Evolutionary conservation across 2,888 invertebrate genomes (phyloP).

Genomic region (Charanyca ferruginea): DNA sequence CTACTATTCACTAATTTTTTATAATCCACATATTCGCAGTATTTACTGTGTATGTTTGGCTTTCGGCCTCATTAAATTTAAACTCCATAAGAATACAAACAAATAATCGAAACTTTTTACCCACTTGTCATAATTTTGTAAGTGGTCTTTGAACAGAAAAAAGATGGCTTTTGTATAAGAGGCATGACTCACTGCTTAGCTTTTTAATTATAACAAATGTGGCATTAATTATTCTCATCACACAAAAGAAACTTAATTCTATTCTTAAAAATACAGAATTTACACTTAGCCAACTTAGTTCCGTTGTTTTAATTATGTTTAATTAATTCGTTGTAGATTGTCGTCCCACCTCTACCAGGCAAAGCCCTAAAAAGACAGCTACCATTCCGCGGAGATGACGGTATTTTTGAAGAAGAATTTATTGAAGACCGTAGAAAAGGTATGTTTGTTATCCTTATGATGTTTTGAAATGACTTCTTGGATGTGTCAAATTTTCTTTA

Average conservation of each 20-base stretch:
- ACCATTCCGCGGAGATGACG: slow-evolving; percentile 99
- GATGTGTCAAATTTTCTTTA: background rate
- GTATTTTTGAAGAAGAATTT: slow-evolving; percentile 99
- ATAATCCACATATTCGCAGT: background rate
- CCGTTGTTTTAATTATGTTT: background rate
- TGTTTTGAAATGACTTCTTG: too few relatives aligned
- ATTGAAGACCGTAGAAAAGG: slow-evolving; percentile 99
- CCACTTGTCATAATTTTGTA: too few relatives aligned
- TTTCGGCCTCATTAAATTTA: background rate
- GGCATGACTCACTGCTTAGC: slow-evolving; percentile 10
- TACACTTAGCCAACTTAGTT: background rate
- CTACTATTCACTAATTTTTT: slow-evolving; percentile 1
- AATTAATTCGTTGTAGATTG: slow-evolving; percentile 93
- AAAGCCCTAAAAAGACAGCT: slow-evolving; percentile 99
- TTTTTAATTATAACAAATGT: background rate
- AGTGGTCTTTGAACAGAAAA: background rate
- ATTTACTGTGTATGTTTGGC: background rate
- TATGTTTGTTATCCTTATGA: slow-evolving; percentile 49
- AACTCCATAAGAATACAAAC: background rate
- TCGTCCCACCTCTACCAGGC: slow-evolving; percentile 99
- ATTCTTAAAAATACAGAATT: background rate
- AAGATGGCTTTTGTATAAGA: background rate
- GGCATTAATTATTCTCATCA: slow-evolving; percentile 5
- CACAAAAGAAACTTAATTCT: background rate
- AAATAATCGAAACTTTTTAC: too few relatives aligned